Evolutionary conservation across 2,113 vertebrate species (phyloP), one percentile per base, ranked within the genome.

Genomic region (Epinephelus moara): DNA sequence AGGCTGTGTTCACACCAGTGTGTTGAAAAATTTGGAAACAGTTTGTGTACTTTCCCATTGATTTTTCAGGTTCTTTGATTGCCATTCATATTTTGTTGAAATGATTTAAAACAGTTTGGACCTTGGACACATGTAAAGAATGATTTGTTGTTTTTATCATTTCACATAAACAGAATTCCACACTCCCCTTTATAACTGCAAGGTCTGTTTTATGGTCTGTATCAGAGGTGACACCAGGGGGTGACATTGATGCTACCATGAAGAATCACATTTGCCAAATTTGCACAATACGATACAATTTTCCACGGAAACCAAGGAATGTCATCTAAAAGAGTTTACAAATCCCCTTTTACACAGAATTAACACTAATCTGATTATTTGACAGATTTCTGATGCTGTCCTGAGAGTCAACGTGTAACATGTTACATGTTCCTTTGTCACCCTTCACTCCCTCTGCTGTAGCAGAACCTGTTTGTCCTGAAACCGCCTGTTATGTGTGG

Each of bases 81-180:
- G 42, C 9, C 4, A 4, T 66, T 14, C 23, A 13, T 0, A 30
- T 66, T 42, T 3, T 6, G 25, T 21, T 49, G 15, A 11, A 55
- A n/a, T 49, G 8, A 27, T 71, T 71, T 33, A 0, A 42, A 61
- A 49, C 12, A 18, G 14, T 37, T 18, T 53, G 42, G 27, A 27
- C 4, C 17, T 9, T 10, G 2, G 27, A 59, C 33, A 23, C 11
- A 37, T 42, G 42, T 67, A n/a, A 72, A 57, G 11, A 62, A 12
- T 25, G 4, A 69, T 69, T 23, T 60, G 18, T 73, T 72, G 25
- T 61, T 12, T 67, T 62, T 49, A 9, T 50, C 3, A 42, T 30
- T 66, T 53, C 19, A 67, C 53, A 72, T 73, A 73, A 73, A 73
- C n/a, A 42, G 56, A 30, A 72, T 72, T 42, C 27, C 68, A 42